Base-by-base conservation (phyloP, 2,113 vertebrate genomes). In the Pseudorasbora parva region DNA sequence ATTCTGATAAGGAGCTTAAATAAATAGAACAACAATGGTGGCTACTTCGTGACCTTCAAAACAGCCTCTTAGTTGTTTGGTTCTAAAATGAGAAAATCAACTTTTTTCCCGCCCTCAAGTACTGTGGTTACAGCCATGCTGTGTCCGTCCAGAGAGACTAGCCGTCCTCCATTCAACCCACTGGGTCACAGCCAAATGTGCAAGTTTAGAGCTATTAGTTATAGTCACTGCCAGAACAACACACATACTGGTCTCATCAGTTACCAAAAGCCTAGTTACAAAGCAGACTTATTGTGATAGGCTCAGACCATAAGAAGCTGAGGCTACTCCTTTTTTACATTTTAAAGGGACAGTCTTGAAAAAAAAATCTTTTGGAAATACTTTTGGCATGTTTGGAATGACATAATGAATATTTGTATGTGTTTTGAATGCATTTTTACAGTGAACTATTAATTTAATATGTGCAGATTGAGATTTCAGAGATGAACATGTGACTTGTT, bases 401-500 rank as follows among this genome's bases (percentile, higher is more conserved):
- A 57, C 54, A 37, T 37, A 59, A 59, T 23, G 1, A 1, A 23
- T 4, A n/a, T 2, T 56, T 25, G 37, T 37, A 37, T 37, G 37
- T 37, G 37, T 37, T 37, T 37, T 37, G 6, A 37, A 37, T 37
- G 4, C 0, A 23, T 3, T 33, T 33, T 33, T 33, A 33, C 5
- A 5, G 21, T 72, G 19, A 25, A 72, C 69, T 45, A 45, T 72
- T 72, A 4, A 37, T 72, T 66, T 45, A 74, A 74, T 27, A 72
- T 45, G 25, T 75, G 47, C 23, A 27, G 60, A 17, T 51, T 68
- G 45, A 51, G 62, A 43, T 79, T 54, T 84, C 68, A 82, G 75
- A 86, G 82, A 82, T 85, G 84, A 68, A 76, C 62, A 60, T 62
- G 51, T 49, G 79, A 86, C 54, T 25, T 6, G 77, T 87, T 85